Evolutionary conservation across 2,113 vertebrate genomes (phyloP).

Genomic region (Sinocyclocheilus rhinocerous): DNA sequence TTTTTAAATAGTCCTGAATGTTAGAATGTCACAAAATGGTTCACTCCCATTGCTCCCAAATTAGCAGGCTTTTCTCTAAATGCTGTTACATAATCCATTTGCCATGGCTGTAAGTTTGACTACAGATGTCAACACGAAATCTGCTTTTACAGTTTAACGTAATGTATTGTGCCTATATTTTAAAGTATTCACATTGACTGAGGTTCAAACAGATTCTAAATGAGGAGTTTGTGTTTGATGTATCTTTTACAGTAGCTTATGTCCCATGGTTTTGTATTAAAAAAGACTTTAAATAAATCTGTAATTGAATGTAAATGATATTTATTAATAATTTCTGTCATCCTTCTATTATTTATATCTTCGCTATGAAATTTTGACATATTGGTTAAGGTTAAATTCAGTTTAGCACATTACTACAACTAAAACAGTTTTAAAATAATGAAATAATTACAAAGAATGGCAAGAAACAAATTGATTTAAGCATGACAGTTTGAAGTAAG

Average conservation of each 20-base stretch:
- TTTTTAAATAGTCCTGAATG: neutral
- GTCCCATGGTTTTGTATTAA: neutral
- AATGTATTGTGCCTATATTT: neutral
- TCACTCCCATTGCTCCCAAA: neutral
- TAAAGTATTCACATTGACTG: neutral
- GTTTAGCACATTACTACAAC: neutral
- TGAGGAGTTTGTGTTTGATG: neutral
- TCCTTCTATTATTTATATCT: neutral
- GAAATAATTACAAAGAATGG: too few relatives aligned
- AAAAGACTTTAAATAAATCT: too few relatives aligned
- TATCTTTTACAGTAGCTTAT: neutral
- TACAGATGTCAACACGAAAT: neutral
- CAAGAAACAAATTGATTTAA: too few relatives aligned
- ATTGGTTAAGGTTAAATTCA: neutral
- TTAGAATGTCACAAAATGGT: neutral
- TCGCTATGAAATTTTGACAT: neutral
- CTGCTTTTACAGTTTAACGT: neutral
- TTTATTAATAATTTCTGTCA: neutral
- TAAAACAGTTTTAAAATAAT: too few relatives aligned
- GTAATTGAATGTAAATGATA: neutral
- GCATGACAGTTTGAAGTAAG: too few relatives aligned
- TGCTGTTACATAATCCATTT: neutral
- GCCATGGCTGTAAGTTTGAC: neutral
- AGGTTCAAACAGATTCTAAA: neutral
- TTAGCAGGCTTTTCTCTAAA: neutral